Base-by-base conservation (phyloP, 2,113 vertebrate species). In the Cynocephalus volans region DNA sequence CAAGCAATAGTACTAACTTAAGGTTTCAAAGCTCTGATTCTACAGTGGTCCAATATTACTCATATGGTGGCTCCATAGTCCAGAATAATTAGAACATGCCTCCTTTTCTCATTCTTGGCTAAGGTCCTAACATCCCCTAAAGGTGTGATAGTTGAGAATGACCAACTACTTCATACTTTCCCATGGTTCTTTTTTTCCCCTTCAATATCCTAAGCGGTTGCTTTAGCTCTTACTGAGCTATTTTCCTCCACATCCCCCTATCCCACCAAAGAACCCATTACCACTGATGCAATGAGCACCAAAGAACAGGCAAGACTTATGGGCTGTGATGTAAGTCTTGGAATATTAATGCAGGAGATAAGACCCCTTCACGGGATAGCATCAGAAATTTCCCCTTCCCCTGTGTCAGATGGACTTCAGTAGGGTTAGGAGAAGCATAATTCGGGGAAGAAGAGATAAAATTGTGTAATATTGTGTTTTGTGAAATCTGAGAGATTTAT, bases 401-500 rank as follows among this genome's bases (percentile, higher is more conserved):
- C 9, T 31, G 8, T 52, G 19, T 52, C 85, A 70, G 48, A 21
- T 23, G 17, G 13, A 76, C 77, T 76, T 10, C 18, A 88, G 54
- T n/a, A 60, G 26, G 6, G 69, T 75, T 82, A 28, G 28, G 13
- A 41, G 45, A 64, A 73, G 41, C n/a, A 88, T 62, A 96, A 89
- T 79, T 76, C 73, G 18, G 3, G 2, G 50, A 86, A 67, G 19
- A 85, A 54, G 90, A 90, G n/a, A 73, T 72, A 88, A 92, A 97
- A 97, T 36, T 86, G 11, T 56, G 56, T 65, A 88, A 18, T 33
- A 92, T 10, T 76, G 8, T 9, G 64, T 84, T 94, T 70, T 90
- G 14, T 89, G 48, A 96, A 93, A 92, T 60, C 77, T 75, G 36
- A 92, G n/a, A 96, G 52, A 89, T 73, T 73, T 94, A 75, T 58